Base-by-base conservation (phyloP, 2,888 invertebrate species). In the Argyra leucocephala region DNA sequence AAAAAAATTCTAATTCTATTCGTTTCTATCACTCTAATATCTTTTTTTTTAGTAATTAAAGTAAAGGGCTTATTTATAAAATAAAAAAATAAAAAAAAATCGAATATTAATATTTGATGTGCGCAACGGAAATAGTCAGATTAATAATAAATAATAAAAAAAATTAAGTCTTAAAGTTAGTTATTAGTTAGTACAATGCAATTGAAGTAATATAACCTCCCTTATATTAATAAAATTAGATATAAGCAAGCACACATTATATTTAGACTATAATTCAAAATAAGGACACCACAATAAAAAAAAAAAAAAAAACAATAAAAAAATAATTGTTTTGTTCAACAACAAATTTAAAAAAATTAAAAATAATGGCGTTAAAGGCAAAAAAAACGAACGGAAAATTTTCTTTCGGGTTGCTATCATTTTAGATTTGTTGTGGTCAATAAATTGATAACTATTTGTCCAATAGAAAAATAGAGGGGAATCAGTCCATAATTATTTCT, bases 391-490 rank as follows among this genome's bases (percentile, higher is more conserved):
- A 18, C 48, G 48, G 48, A n/a, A 48, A 48, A 12, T 48, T 3
- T 26, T 62, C 15, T n/a, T 31, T 24, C 62, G 21, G 21, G 24
- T 31, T 67, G 67, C 68, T 48, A 48, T 48, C 48, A 48, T 59
- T 24, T 59, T 15, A 12, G 15, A 59, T 59, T 59, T 59, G 59
- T 59, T 59, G 59, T 59, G 59, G 59, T 23, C 59, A 59, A 23
- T 59, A 59, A 59, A 59, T 23, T 23, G 23, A 15, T 64, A 36
- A 64, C 64, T 59, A 36, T 21, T 64, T 59, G 63, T 58, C 58
- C 58, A 59, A 36, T 58, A 31, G 21, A 64, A 59, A 58, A 60
- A 36, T 12, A 57, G 59, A 64, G 64, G 64, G 64, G 64, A 60
- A 64, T 48, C 31, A 31, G n/a, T n/a, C 31, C 31, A 31, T 12